Conservation (phyloP, 2,888 invertebrate species). For the Crioceris asparagi region DNA sequence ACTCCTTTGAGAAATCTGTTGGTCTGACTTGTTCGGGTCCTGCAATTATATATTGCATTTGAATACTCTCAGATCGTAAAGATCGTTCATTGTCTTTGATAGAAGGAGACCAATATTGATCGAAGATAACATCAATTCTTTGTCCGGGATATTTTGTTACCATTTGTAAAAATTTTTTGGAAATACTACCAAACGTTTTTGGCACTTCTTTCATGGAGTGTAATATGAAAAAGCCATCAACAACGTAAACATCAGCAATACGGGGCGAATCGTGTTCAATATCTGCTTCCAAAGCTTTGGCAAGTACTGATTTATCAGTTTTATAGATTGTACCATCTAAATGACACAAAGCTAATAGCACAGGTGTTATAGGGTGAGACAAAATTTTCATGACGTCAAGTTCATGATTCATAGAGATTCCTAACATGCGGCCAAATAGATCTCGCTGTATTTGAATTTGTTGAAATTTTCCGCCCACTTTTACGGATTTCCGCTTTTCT, state of each 20-base stretch:
- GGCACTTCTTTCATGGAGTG: constrained; percentile 19
- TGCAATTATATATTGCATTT: constrained; percentile 17
- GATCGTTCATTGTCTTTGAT: constrained; percentile 9
- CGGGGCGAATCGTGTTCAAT: constrained; percentile 5
- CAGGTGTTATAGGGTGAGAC: constrained; percentile 7
- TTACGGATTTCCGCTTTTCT: constrained; percentile 5
- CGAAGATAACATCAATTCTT: constrained; percentile 10
- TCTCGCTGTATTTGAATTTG: too few relatives aligned
- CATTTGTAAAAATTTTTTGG: constrained; percentile 15
- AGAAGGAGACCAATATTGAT: constrained; percentile 8
- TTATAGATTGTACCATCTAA: constrained; percentile 19
- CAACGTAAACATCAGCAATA: constrained; percentile 12
- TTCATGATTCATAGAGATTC: constrained; percentile 18
- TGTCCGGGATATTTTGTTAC: constrained; percentile 7
- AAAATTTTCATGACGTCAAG: too few relatives aligned
- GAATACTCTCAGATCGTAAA: constrained; percentile 4
- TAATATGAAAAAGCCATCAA: constrained; percentile 22
- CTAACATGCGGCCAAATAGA: too few relatives aligned
- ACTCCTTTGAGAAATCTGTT: constrained; percentile 7
- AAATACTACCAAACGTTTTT: constrained; percentile 12
- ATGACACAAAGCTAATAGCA: constrained; percentile 21
- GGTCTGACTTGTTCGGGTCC: constrained; percentile 22
- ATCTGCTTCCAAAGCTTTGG: background rate
- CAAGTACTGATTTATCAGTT: constrained; percentile 10
- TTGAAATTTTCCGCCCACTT: constrained; percentile 8